These are phyloP conservation scores for Hydroisotoma schaefferi DNA, from an alignment of 2,888 invertebrate genomes.

Conservation along the genomic window DNA sequence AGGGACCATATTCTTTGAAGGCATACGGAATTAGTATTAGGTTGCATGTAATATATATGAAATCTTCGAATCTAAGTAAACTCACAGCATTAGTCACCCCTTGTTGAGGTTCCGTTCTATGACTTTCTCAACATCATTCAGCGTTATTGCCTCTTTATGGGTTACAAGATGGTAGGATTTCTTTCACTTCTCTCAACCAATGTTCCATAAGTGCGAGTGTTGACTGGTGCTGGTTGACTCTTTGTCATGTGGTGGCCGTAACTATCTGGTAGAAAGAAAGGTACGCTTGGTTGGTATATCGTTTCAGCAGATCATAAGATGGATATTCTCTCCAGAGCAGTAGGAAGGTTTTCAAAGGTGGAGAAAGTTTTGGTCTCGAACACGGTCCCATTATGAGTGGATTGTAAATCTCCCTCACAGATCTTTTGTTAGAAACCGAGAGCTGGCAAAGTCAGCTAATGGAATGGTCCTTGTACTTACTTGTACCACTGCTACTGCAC, in stretches of 20 bases:
- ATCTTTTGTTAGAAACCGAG: neutral
- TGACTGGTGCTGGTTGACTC: neutral
- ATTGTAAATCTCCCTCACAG: constrained; percentile 31
- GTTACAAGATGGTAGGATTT: neutral
- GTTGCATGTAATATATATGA: too few species aligned
- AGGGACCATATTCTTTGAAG: too few species aligned
- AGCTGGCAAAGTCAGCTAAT: neutral
- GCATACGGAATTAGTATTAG: too few species aligned
- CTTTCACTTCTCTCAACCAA: neutral
- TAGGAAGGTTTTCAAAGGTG: constrained; percentile 1
- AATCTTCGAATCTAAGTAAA: too few species aligned
- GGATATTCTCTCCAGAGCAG: too few species aligned
- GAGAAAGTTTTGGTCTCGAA: constrained; percentile 5
- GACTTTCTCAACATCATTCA: too few species aligned
- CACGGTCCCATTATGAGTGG: constrained; percentile 21
- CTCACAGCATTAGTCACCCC: too few species aligned
- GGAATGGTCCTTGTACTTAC: neutral
- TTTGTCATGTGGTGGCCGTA: neutral
- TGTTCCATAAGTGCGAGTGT: neutral
- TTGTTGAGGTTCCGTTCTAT: too few species aligned
- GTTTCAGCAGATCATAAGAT: too few species aligned
- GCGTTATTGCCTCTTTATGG: neutral
- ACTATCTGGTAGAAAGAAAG: too few species aligned
- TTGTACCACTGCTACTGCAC: neutral
- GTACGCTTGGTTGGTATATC: too few species aligned